These are phyloP conservation scores for Halictus quadricinctus DNA, from an alignment of 2,888 invertebrate species.

Conservation along the genomic window DNA sequence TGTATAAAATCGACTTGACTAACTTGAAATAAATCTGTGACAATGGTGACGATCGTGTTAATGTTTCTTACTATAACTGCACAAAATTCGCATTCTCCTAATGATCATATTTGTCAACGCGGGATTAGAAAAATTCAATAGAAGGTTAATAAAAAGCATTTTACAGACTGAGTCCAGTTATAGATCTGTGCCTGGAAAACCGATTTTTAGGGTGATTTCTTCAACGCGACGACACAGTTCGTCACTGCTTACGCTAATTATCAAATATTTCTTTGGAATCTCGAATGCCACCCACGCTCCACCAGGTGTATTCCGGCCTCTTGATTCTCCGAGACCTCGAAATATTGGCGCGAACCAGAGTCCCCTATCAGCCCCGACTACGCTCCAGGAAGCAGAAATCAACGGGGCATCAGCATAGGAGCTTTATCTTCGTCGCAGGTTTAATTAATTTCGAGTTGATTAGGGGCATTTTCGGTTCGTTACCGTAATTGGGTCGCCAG, in stretches of 20 bases:
- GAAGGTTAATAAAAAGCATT: not conserved
- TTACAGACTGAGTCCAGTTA: not conserved
- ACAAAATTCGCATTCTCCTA: not conserved
- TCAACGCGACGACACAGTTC: not conserved
- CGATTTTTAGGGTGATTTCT: not conserved
- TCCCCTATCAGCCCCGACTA: not conserved
- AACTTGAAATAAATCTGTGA: too few species aligned
- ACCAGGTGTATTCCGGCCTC: not conserved
- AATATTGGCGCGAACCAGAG: not conserved
- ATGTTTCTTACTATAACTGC: not conserved
- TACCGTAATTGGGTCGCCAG: conserved; percentile 75
- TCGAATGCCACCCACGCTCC: not conserved
- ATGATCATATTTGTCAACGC: not conserved
- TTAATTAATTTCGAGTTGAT: conserved; percentile 68
- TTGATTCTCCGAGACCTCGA: not conserved
- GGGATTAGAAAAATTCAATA: not conserved
- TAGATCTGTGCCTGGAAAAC: not conserved
- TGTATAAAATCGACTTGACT: too few species aligned
- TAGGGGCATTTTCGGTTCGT: conserved; percentile 64
- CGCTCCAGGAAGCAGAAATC: conserved; percentile 50
- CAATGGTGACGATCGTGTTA: not conserved
- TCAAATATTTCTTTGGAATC: not conserved
- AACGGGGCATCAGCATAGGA: conserved; percentile 16
- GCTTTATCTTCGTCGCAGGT: conserved; percentile 54
- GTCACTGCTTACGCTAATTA: not conserved